Conservation (phyloP, 2,888 invertebrate genomes). For the Watsonalla binaria region DNA sequence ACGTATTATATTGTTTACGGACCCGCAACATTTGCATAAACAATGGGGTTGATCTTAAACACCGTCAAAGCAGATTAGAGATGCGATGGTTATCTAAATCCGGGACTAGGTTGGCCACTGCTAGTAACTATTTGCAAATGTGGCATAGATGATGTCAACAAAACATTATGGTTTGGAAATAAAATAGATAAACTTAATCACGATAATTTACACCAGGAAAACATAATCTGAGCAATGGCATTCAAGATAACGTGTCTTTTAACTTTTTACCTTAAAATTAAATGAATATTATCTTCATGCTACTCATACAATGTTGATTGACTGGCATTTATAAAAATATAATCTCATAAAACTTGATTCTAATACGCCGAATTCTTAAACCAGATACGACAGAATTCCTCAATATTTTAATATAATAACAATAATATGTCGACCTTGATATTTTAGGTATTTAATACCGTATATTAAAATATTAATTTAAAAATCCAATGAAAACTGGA, state of each 20-base stretch:
- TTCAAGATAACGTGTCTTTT: neutral
- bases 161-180: neutral
- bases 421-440: too few relatives aligned
- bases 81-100: constrained; percentile 42
- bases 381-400: too few relatives aligned
- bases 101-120: constrained; percentile 44
- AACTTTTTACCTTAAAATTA: too few relatives aligned
- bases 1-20: constrained; percentile 19
- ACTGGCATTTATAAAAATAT: too few relatives aligned
- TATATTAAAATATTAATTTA: too few relatives aligned
- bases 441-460: too few relatives aligned
- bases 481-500: too few relatives aligned
- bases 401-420: too few relatives aligned
- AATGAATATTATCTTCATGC: too few relatives aligned
- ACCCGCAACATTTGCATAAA: constrained; percentile 22
- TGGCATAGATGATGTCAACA: constrained; percentile 17
- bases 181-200: neutral
- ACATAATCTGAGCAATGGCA: neutral
- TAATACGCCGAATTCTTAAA: too few relatives aligned
- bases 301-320: neutral
- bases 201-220: neutral
- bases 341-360: too few relatives aligned
- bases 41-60: constrained; percentile 36
- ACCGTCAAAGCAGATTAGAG: constrained; percentile 40
- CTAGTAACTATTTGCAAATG: constrained; percentile 38